Conservation (phyloP, 2,888 invertebrate species). For the Nomada hirtipes region DNA sequence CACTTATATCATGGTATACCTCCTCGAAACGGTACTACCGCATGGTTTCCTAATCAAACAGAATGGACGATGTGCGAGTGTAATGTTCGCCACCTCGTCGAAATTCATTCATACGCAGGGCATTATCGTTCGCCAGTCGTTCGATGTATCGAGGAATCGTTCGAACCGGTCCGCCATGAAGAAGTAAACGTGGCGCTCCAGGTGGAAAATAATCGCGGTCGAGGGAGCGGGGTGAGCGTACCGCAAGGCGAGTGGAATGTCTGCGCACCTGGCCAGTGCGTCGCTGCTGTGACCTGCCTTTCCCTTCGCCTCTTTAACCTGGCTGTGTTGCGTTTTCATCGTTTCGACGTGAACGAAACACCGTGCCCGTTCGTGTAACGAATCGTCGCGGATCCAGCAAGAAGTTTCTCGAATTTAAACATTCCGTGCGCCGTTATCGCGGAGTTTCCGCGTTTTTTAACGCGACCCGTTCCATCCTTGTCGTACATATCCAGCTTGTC, state of each 20-base stretch:
- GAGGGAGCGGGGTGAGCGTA: slow-evolving; percentile 46
- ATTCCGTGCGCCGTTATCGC: slow-evolving; percentile 29
- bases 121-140: not conserved
- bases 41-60: not conserved
- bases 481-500: not conserved
- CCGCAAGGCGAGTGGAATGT: slow-evolving; percentile 74
- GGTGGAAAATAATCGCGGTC: slow-evolving; percentile 53
- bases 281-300: slow-evolving; percentile 75
- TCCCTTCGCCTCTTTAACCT: slow-evolving; percentile 76
- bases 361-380: not conserved
- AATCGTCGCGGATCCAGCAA: not conserved
- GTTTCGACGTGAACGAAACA: not conserved
- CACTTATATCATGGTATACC: not conserved
- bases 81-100: slow-evolving; percentile 3
- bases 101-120: slow-evolving; percentile 45
- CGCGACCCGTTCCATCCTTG: slow-evolving; percentile 10
- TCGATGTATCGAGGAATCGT: slow-evolving; percentile 17
- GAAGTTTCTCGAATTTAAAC: slow-evolving; percentile 35
- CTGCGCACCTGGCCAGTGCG: slow-evolving; percentile 78
- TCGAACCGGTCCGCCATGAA: slow-evolving; percentile 56
- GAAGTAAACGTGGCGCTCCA: slow-evolving; percentile 51
- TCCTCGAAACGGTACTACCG: not conserved
- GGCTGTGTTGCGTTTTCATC: slow-evolving; percentile 47
- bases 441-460: slow-evolving; percentile 50
- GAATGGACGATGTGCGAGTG: not conserved